These are phyloP conservation scores for Cydia amplana DNA, from an alignment of 1,140 invertebrate genomes.

Conservation along the genomic window DNA sequence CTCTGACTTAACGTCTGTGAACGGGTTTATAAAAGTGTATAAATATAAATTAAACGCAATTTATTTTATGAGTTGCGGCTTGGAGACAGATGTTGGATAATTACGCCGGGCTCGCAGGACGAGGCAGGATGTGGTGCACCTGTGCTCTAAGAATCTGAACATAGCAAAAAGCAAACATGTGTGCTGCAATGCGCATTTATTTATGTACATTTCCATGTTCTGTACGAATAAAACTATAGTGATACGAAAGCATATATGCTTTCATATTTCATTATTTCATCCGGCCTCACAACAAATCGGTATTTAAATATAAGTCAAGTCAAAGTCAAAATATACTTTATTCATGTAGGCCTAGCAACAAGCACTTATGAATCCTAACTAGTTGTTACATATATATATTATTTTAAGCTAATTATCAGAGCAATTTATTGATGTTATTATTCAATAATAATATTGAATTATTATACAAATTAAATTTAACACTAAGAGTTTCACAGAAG, in stretches of 20 bases:
- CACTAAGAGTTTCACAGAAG: no score
- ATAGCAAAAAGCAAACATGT: slow-evolving; percentile 54
- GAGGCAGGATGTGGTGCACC: slow-evolving; percentile 69
- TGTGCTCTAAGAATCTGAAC: slow-evolving; percentile 56
- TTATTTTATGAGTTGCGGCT: slow-evolving; percentile 10
- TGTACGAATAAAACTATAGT: neutral
- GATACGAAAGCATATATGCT: no score
- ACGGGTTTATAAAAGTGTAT: slow-evolving; percentile 11
- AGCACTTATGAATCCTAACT: no score
- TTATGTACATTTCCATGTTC: neutral
- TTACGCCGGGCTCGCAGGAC: slow-evolving; percentile 48
- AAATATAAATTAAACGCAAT: slow-evolving; percentile 28
- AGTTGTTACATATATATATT: no score
- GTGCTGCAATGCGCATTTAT: slow-evolving; percentile 10
- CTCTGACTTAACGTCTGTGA: neutral
- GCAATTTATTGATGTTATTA: no score
- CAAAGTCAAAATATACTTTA: no score
- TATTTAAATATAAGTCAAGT: neutral
- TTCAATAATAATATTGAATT: no score
- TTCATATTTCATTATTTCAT: slow-evolving; percentile 4
- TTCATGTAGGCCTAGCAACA: no score
- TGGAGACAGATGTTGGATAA: slow-evolving; percentile 65
- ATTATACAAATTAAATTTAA: no score
- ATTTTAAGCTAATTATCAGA: no score
- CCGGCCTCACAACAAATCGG: neutral